These are phyloP conservation scores for Drosophila anomalipes DNA, from an alignment of 2,888 invertebrate species.

Conservation along the genomic window DNA sequence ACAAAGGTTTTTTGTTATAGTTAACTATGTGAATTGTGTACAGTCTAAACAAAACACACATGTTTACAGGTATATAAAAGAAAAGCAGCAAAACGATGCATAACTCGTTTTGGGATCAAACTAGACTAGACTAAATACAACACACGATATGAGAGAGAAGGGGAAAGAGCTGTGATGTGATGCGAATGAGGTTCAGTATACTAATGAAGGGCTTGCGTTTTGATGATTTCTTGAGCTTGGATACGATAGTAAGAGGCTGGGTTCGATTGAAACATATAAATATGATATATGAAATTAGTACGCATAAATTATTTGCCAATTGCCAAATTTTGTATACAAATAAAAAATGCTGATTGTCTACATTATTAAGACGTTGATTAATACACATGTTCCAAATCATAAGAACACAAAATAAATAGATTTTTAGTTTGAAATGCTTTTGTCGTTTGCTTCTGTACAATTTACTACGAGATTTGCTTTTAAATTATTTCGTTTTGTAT, in stretches of 20 bases:
- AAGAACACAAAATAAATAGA: constrained; percentile 20
- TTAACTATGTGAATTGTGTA: constrained; percentile 41
- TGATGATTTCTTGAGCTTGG: constrained; percentile 25
- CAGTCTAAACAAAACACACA: constrained; percentile 53
- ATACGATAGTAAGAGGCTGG: constrained; percentile 10
- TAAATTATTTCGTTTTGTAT: constrained; percentile 35
- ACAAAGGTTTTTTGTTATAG: constrained; percentile 40
- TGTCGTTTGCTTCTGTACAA: constrained; percentile 58
- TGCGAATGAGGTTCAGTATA: constrained; percentile 33
- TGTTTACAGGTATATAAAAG: constrained; percentile 20
- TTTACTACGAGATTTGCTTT: constrained; percentile 34
- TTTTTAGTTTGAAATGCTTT: constrained; percentile 47
- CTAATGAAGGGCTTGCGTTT: constrained; percentile 26
- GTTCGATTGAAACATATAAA: constrained; percentile 43
- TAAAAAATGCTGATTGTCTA: constrained; percentile 33
- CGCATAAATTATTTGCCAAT: constrained; percentile 52
- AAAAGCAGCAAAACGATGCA: constrained; percentile 36
- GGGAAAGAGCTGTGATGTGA: constrained; percentile 26
- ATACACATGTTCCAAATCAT: constrained; percentile 30
- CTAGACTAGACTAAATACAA: constrained; percentile 45
- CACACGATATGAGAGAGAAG: constrained; percentile 28
- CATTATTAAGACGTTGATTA: constrained; percentile 38
- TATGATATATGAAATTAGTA: constrained; percentile 52
- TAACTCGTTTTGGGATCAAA: constrained; percentile 19
- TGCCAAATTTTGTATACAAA: constrained; percentile 63